phyloP scores from a whole-genome alignment of 2,888 invertebrate species.

The Amphipoea oculea region DNA sequence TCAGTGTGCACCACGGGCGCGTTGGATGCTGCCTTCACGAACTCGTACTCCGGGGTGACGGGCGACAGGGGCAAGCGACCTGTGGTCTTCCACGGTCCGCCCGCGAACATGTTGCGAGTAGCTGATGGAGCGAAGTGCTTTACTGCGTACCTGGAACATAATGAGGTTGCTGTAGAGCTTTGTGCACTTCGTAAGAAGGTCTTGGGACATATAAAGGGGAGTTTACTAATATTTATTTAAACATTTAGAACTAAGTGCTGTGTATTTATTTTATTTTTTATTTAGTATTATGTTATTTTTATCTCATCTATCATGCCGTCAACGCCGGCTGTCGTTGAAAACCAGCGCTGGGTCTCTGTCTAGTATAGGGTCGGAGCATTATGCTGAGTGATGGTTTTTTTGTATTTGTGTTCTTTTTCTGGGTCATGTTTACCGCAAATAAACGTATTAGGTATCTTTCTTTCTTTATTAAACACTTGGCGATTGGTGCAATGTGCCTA shows the following conservation, averaged over 20 bases:
- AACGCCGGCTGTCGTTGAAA: no score
- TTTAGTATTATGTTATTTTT: background rate
- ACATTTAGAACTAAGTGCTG: background rate
- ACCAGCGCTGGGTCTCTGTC: no score
- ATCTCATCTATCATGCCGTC: no score
- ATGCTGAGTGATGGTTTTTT: no score
- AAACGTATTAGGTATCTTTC: no score
- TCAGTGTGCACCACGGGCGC: constrained; percentile 75
- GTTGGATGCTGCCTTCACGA: constrained; percentile 79
- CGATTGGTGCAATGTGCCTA: no score
- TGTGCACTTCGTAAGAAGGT: background rate
- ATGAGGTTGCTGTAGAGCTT: background rate
- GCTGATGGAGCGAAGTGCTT: constrained; percentile 77
- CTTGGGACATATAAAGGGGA: background rate
- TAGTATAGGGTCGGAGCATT: no score
- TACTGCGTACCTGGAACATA: constrained; percentile 78
- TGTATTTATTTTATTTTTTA: background rate
- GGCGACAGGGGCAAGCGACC: constrained; percentile 72
- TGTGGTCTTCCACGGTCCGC: constrained; percentile 81
- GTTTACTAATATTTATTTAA: background rate
- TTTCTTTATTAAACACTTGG: no score
- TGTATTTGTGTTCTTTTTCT: no score
- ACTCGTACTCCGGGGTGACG: constrained; percentile 79
- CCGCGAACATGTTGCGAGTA: constrained; percentile 73
- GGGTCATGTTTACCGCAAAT: no score